Evolutionary conservation across 2,797 vertebrate species (phyloP), one percentile per base, ranked within the genome.

Genomic region (Hippoglossus hippoglossus): DNA sequence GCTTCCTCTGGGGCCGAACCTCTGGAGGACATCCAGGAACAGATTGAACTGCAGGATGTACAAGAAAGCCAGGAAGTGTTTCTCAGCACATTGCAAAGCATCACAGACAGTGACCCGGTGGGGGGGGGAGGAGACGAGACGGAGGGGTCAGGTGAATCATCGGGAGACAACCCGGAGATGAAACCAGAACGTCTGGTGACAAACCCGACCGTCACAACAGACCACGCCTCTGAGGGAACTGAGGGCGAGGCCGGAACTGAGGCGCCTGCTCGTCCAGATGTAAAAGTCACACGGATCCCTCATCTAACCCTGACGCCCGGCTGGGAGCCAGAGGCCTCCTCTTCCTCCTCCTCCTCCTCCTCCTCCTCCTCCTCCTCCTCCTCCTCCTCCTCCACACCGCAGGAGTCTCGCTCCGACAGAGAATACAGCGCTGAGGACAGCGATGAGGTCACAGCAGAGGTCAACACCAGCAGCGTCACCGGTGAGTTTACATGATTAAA

Each of bases 341-440:
- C 26, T 5, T 28, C 6, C 1, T 28, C 26, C 1, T 28, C 26
- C 26, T 6, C 5, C 26, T 28, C 26, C 26, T 28, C 26, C 26
- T 6, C 26, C 26, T 28, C 26, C 26, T 28, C 26, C 6, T 51
- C 85, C 8, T 87, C 87, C 26, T 67, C 81, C 28, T 31, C 28
- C 28, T 31, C 28, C 28, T 31, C 28, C 28, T 49, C 85, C 9
- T 87, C 87, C 26, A 66, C 81, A 0, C 80, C 67, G 0, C 92
- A 89, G 82, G 93, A 94, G 70, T 89, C 92, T 54, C 84, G 73
- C 26, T 85, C 88, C 18, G 91, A 93, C 58, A 50, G 79, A 55
- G 91, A 93, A 28, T 86, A 88, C 85, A 94, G 90, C 25, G 81
- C 83, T 0, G 81, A 89, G 67, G 81, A 34, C 3, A 21, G 4